Evolutionary conservation across 2,113 vertebrate genomes (phyloP), one percentile per base, ranked within the genome.

Genomic region (Dipodomys ordii): DNA sequence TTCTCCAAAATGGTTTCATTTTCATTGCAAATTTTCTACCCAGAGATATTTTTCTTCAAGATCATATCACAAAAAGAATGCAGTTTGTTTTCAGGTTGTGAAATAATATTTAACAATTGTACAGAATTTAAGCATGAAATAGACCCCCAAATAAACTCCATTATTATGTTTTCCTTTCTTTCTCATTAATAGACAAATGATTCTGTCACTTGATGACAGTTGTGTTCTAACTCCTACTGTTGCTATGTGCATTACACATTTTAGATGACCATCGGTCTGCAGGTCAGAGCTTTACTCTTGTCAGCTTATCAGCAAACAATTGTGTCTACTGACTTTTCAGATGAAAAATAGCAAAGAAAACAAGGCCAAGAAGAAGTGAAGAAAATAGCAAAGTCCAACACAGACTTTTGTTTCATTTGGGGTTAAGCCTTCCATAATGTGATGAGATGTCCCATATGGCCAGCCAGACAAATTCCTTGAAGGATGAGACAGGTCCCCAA

Each of bases 391-490:
- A 76, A 19, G 46, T 90, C 79, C 90, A 65, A 23, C 30, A 78
- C 71, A 57, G 67, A 71, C 19, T 68, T 93, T 46, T 89, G 95
- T 92, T 93, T 96, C 65, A 3, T 92, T 95, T 86, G 68, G 23
- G 78, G 92, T n/a, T 69, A 90, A 90, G 85, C 71, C 81, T 92
- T 69, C 79, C 86, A 91, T 86, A 92, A 89, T 35, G 32, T 92
- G 78, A 96, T 86, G 83, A 90, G 94, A 84, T 73, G 65, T 91
- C 91, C 90, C 46, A 1, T 44, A 79, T 93, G 89, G 78, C 78
- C 19, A 18, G 90, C 82, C 96, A 95, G 94, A 96, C 83, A 88
- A 94, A 96, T 95, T 95, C 91, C 72, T 92, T 95, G 84, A 96
- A 71, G 46, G 82, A 95, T 85, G 93, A 96, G 89, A 88, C 78